Evolutionary conservation across 2,113 vertebrate genomes (phyloP), one percentile per base, ranked within the genome.

Genomic region (Coptodon bakossiorum): DNA sequence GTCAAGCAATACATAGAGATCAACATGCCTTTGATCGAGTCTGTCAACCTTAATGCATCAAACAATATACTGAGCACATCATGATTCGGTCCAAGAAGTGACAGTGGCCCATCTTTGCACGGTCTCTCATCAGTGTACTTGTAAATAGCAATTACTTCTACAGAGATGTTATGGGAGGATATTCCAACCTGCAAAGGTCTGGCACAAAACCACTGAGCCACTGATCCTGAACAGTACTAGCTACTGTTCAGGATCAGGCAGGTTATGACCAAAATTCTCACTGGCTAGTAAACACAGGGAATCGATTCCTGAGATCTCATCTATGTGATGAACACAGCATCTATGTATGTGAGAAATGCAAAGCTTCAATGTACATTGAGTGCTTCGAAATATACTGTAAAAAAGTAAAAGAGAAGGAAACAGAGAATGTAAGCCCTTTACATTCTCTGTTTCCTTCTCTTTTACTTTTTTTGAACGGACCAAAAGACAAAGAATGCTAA

Each of bases 281-380:
- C 0, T 57, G 24, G 24, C 56, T 7, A 59, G 29, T 59, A 27
- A 59, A 59, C 56, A 59, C 56, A 59, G 3, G 13, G 56, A 0
- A 56, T 56, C 0, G 0, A 27, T 56, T 27, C 4, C 22, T 27
- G 54, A 27, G 56, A 8, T 16, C 0, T 29, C 0, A 57, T 57
- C 13, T 29, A 14, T 59, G 12, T 59, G 56, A 29, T 0, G 0
- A 59, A 59, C 9, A 0, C 54, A 14, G 7, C 3, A 57, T 24
- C 4, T 0, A 29, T 14, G 54, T 24, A 16, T 59, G 56, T 59
- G 54, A 57, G 12, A 57, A 29, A 57, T 27, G 0, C 0, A 0
- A 16, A 0, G 24, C 24, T 6, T 29, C 0, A 57, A 14, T 57
- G 24, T 14, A 57, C 56, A 29, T 16, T 14, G 7, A 57, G 56